Percentiles rank a stretch among this genome's conserved stretches.
These are phyloP conservation scores for Deilephila porcellus DNA, from an alignment of 2,888 invertebrate genomes.

Conservation along the genomic window DNA sequence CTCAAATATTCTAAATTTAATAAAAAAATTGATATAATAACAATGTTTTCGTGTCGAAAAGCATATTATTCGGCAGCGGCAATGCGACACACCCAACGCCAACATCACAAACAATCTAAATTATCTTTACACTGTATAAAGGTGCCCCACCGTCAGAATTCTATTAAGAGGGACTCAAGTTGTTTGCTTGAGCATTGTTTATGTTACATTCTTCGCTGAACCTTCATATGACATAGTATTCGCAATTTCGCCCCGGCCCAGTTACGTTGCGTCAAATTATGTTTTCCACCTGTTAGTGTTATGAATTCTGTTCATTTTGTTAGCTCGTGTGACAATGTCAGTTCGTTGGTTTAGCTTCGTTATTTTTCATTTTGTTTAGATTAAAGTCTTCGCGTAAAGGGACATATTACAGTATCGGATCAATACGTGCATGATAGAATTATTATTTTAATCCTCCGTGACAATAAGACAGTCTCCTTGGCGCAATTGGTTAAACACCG, in stretches of 20 bases:
- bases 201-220: slow-evolving; percentile 69
- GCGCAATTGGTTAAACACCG: too few species aligned
- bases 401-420: too few species aligned
- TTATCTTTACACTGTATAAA: slow-evolving; percentile 64
- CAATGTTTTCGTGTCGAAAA: background rate
- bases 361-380: background rate
- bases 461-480: too few species aligned
- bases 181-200: slow-evolving; percentile 71
- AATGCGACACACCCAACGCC: slow-evolving; percentile 3
- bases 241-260: slow-evolving; percentile 60
- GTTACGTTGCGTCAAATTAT: slow-evolving; percentile 60
- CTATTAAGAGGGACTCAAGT: slow-evolving; percentile 73
- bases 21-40: background rate
- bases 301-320: slow-evolving; percentile 50
- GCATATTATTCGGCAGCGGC: slow-evolving; percentile 37
- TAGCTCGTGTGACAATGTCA: background rate
- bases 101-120: slow-evolving; percentile 48
- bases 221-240: slow-evolving; percentile 62
- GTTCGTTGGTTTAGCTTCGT: slow-evolving; percentile 1
- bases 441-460: too few species aligned
- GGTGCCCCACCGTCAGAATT: slow-evolving; percentile 68
- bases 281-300: slow-evolving; percentile 65
- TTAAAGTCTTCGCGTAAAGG: background rate
- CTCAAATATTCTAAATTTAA: too few species aligned
- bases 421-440: too few species aligned